Percentiles rank a stretch among this genome's conserved stretches.
These are phyloP conservation scores for Astropecten irregularis DNA, from an alignment of 53 echinoderm and acorn worm genomes.

Conservation along the genomic window DNA sequence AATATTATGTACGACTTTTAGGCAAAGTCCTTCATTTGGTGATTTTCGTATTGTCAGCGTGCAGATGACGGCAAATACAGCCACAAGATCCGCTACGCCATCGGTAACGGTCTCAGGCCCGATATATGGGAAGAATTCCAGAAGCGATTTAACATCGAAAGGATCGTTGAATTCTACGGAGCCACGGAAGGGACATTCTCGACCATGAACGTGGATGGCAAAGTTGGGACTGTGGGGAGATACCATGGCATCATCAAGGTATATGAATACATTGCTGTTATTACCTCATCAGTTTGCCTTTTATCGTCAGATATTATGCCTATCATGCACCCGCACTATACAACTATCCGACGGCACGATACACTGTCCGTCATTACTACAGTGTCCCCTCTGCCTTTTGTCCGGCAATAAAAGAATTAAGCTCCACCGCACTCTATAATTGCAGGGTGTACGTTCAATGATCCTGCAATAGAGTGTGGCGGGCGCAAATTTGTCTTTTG, in stretches of 20 bases:
- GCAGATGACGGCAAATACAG: slow-evolving; percentile 63
- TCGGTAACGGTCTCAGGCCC: slow-evolving; percentile 71
- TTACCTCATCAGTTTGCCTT: no score
- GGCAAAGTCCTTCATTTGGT: background rate
- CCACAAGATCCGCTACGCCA: slow-evolving; percentile 54
- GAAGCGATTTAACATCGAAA: slow-evolving; percentile 64
- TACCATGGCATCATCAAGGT: slow-evolving; percentile 27
- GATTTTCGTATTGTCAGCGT: background rate
- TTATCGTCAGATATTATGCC: background rate
- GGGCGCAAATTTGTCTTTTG: no score
- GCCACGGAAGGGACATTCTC: slow-evolving; percentile 51
- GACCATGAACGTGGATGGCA: slow-evolving; percentile 59
- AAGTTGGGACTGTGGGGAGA: slow-evolving; percentile 61
- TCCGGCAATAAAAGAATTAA: no score
- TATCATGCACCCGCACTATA: background rate
- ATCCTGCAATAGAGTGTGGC: no score
- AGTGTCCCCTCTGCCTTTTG: no score
- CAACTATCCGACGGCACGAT: no score
- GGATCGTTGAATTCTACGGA: slow-evolving; percentile 65
- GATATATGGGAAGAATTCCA: slow-evolving; percentile 75
- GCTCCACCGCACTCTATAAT: no score
- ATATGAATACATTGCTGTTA: slow-evolving; percentile 16
- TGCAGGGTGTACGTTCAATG: background rate
- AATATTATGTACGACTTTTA: background rate
- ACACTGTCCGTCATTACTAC: no score